phyloP scores from a whole-genome alignment of 2,113 vertebrate genomes.

The Greenwoodochromis staneri region DNA sequence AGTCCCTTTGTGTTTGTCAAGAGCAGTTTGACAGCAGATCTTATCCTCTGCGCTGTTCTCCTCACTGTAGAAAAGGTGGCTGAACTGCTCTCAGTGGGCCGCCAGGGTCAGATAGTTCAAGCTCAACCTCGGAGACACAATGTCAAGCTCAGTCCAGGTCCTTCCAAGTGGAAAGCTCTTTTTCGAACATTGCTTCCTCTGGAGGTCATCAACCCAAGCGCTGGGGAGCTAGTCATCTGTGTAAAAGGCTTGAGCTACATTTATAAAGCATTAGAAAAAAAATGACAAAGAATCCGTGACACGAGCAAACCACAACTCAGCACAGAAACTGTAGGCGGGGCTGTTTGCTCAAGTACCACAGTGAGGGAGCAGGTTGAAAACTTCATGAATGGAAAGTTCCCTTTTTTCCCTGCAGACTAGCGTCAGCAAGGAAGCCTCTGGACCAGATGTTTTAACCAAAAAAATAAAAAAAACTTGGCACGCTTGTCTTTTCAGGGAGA shows the following conservation, averaged over 20 bases:
- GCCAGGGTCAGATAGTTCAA: not conserved
- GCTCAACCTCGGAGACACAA: not conserved
- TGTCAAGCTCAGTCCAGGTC: not conserved
- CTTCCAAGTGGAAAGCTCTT: not conserved
- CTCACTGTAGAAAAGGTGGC: not conserved
- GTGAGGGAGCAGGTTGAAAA: not conserved
- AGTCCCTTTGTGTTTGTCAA: conserved; percentile 37
- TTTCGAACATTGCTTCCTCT: not conserved
- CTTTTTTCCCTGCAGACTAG: not conserved
- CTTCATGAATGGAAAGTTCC: not conserved
- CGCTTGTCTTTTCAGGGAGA: not conserved
- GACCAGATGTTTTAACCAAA: not conserved
- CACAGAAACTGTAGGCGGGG: not conserved
- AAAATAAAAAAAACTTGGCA: fast-evolving
- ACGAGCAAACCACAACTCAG: not conserved
- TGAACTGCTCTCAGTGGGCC: not conserved
- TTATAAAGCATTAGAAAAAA: not conserved
- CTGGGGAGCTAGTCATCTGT: not conserved
- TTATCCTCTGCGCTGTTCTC: conserved; percentile 2
- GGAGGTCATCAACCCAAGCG: not conserved
- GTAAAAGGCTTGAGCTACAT: not conserved
- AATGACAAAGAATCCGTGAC: not conserved
- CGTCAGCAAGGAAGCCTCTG: not conserved
- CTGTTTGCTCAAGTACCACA: not conserved
- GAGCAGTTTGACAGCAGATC: conserved; percentile 38